Evolutionary conservation across 2,113 vertebrate genomes (phyloP).

Genomic region (Periophthalmus modestus): DNA sequence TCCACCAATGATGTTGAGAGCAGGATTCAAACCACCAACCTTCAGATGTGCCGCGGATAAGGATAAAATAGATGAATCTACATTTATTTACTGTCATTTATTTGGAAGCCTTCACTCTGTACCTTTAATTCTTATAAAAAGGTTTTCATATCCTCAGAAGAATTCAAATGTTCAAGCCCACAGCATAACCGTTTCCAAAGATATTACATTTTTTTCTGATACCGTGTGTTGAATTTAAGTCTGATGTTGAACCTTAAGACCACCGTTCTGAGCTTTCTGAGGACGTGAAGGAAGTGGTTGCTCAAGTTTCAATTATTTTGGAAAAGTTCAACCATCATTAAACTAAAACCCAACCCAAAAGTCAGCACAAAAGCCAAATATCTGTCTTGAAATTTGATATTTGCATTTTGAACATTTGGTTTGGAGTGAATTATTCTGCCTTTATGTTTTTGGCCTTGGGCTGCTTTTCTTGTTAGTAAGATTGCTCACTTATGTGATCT

Average conservation of each 20-base stretch:
- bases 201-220: neutral
- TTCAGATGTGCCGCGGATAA: too few relatives aligned
- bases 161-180: neutral
- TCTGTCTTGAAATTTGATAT: neutral
- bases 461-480: neutral
- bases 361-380: neutral
- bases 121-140: neutral
- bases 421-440: neutral
- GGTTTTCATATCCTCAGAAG: neutral
- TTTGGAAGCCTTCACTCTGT: neutral
- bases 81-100: neutral
- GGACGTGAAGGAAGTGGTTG: slow-evolving; percentile 4
- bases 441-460: neutral
- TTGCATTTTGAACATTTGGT: neutral
- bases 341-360: neutral
- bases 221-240: neutral
- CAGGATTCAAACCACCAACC: too few relatives aligned
- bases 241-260: neutral
- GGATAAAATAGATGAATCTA: neutral
- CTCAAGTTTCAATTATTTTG: neutral
- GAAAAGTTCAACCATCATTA: neutral
- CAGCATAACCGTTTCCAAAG: neutral
- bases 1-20: too few relatives aligned
- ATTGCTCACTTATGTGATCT: neutral
- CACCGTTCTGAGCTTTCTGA: neutral